Percentiles rank a stretch among this genome's conserved stretches.
Evolutionary conservation across 1,140 invertebrate genomes (phyloP).

Genomic region (Helicoverpa zea): DNA sequence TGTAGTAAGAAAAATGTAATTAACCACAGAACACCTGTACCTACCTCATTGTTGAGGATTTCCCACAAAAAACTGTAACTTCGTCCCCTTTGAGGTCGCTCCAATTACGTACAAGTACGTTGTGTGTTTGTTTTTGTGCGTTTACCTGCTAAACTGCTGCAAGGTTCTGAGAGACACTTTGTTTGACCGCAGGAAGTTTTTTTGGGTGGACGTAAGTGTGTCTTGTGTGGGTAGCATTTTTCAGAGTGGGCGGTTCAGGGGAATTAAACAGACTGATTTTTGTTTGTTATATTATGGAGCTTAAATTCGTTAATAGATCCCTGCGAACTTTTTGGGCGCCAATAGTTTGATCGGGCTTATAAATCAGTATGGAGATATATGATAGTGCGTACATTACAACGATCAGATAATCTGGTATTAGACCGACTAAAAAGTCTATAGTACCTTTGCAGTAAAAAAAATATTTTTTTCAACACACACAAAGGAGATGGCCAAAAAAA

Average conservation of each 20-base stretch:
- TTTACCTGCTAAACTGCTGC: slow-evolving; percentile 13
- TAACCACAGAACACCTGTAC: slow-evolving; percentile 19
- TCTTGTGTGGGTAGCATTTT: background rate
- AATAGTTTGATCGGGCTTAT: too few relatives aligned
- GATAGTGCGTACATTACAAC: too few relatives aligned
- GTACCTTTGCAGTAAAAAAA: too few relatives aligned
- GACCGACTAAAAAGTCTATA: too few relatives aligned
- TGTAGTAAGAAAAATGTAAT: slow-evolving; percentile 8
- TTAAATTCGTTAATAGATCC: too few relatives aligned
- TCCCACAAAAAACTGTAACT: slow-evolving; percentile 23
- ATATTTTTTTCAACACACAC: too few relatives aligned
- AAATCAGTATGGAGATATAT: too few relatives aligned
- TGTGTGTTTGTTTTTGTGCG: slow-evolving; percentile 20
- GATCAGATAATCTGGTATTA: too few relatives aligned
- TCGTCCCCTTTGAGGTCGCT: slow-evolving; percentile 20
- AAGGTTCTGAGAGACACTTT: slow-evolving; percentile 23
- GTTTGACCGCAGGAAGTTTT: background rate
- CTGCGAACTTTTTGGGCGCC: background rate
- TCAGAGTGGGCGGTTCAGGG: background rate
- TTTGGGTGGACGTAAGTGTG: background rate
- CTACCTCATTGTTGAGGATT: slow-evolving; percentile 17
- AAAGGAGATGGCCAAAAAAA: too few relatives aligned
- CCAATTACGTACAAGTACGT: slow-evolving; percentile 30
- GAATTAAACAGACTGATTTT: background rate
- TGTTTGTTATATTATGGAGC: background rate